Percentiles rank a stretch among this genome's conserved stretches.
phyloP scores from a whole-genome alignment of 2,113 vertebrate species.

The Leuciscus idus region DNA sequence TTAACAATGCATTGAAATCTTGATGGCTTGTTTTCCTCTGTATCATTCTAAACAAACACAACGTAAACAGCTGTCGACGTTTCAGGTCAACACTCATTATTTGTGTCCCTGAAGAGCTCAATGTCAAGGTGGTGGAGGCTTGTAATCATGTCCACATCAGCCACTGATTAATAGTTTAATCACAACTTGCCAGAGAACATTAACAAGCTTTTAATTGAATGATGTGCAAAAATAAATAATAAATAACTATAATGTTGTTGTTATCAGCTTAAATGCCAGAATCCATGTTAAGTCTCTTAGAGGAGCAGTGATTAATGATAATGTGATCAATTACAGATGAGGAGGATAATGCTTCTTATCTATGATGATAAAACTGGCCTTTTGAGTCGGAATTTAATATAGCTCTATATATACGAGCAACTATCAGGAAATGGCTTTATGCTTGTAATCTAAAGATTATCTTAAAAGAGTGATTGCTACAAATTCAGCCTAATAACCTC shows the following conservation, averaged over 20 bases:
- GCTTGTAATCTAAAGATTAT: constrained; percentile 29
- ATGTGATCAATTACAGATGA: constrained; percentile 54
- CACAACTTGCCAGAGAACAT: constrained; percentile 52
- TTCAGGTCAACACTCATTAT: constrained; percentile 50
- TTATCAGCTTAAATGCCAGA: neutral
- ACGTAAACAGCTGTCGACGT: constrained; percentile 31
- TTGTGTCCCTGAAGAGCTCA: constrained; percentile 29
- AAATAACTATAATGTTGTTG: constrained; percentile 1
- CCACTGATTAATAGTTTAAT: constrained; percentile 58
- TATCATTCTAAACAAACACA: constrained; percentile 4
- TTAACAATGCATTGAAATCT: neutral
- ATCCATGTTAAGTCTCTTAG: constrained; percentile 47
- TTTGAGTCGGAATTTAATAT: constrained; percentile 30
- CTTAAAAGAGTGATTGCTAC: neutral
- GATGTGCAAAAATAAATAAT: constrained; percentile 27
- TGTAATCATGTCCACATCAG: constrained; percentile 46
- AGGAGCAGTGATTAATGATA: constrained; percentile 50
- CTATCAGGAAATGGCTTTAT: constrained; percentile 18
- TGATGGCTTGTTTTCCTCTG: neutral
- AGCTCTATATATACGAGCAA: constrained; percentile 28
- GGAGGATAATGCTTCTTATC: constrained; percentile 46
- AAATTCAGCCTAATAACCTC: neutral
- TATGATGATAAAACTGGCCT: constrained; percentile 44
- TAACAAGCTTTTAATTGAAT: constrained; percentile 53
- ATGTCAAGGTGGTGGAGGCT: constrained; percentile 25